A percentile compares a stretch with the other conserved stretches of the same genome.
Evolutionary conservation across 2,113 vertebrate species (phyloP).

Genomic region (Neodontobutis hainanensis): DNA sequence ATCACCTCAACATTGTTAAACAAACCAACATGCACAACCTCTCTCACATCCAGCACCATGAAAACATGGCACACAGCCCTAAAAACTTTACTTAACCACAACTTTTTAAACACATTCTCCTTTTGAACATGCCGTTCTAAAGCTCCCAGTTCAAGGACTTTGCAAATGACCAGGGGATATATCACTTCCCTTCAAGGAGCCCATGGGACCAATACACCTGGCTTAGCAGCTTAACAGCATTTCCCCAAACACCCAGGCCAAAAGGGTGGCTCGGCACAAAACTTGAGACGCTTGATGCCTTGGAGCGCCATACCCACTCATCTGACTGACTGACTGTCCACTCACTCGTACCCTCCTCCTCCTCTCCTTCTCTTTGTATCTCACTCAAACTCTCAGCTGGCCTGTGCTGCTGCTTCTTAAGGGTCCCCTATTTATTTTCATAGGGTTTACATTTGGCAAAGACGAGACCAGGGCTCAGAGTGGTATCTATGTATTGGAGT

Average conservation of each 20-base stretch:
- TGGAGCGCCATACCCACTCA: slow-evolving; percentile 53
- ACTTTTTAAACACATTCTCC: slow-evolving; percentile 21
- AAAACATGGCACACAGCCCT: too few relatives aligned
- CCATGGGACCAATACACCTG: slow-evolving; percentile 81
- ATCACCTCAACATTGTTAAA: too few relatives aligned
- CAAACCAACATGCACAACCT: too few relatives aligned
- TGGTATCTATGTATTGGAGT: slow-evolving; percentile 88
- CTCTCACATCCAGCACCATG: too few relatives aligned
- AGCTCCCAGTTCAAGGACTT: slow-evolving; percentile 48
- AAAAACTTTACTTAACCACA: slow-evolving; percentile 6
- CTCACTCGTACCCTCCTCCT: slow-evolving; percentile 25
- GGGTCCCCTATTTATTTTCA: slow-evolving; percentile 77
- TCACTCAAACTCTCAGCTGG: slow-evolving; percentile 33
- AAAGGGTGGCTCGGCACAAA: slow-evolving; percentile 70
- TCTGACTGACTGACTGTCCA: slow-evolving; percentile 53
- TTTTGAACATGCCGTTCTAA: slow-evolving; percentile 36
- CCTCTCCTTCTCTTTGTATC: slow-evolving; percentile 34
- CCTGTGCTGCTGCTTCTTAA: slow-evolving; percentile 47
- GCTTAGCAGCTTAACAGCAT: slow-evolving; percentile 82
- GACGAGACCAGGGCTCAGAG: slow-evolving; percentile 73
- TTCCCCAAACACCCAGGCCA: slow-evolving; percentile 75
- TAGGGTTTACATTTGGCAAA: slow-evolving; percentile 76
- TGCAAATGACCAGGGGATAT: slow-evolving; percentile 66
- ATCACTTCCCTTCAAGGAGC: slow-evolving; percentile 75
- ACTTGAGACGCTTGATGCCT: slow-evolving; percentile 78